Evolutionary conservation across 1,140 invertebrate genomes (phyloP), one percentile per base, ranked within the genome.

Genomic region (Aricia agestis): DNA sequence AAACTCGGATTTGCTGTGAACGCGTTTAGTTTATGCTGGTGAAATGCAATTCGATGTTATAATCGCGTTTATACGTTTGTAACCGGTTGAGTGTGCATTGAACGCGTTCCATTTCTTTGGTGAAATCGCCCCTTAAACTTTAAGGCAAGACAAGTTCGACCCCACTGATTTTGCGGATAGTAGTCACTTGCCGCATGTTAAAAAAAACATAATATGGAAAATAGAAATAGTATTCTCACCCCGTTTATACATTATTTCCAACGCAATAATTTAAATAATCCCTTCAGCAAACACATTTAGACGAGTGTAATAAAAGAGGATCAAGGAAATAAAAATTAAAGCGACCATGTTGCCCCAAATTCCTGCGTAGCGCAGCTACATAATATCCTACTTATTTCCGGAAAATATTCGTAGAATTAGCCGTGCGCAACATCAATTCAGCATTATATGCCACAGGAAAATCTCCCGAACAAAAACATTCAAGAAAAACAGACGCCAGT

Each of bases 401-500:
- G 18, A 18, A 9, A 63, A 63, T 63, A 19, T 63, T 63, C 59
- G 59, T 63, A 63, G 19, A 25, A 19, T 31, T 63, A 63, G 18
- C 59, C 18, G 18, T 25, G 59, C 59, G 45, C 18, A 63, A 18
- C 59, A 63, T 63, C 59, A 19, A 63, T 63, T 63, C 59, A 63
- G 17, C 59, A 25, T 63, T 63, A 63, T 63, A 63, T 31, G 18
- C 19, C 18, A 63, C 59, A 63, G 59, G 59, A 63, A 63, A 63
- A 25, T 63, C 17, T 63, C 59, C 59, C 59, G 19, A 63, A 63
- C 19, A 63, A 63, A 63, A 63, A 63, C 59, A 63, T 19, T 18
- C 59, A 25, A 63, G 59, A 63, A 63, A 63, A 63, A 63, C 59
- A 63, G 59, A 63, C 18, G 19, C 59, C 19, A 63, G 59, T 63